A percentile compares a stretch with the other conserved stretches of the same genome.
phyloP scores from a whole-genome alignment of 2,888 invertebrate genomes.

The Ennomos quercinarius region DNA sequence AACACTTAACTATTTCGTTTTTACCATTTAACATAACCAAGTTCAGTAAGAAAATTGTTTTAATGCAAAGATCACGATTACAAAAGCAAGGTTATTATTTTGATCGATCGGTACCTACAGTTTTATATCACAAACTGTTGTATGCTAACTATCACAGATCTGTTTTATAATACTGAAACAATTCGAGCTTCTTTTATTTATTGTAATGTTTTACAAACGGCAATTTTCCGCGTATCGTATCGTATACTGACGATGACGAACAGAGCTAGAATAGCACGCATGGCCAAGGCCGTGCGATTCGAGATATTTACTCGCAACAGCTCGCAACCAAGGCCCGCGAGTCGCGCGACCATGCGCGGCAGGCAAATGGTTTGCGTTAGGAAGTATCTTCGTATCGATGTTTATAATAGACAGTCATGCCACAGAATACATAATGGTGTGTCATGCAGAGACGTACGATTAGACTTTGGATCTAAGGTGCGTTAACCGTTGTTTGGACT shows the following conservation, averaged over 20 bases:
- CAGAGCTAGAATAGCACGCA: conserved; percentile 42
- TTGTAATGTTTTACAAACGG: background rate
- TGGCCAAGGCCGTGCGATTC: conserved; percentile 42
- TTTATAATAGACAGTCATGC: conserved; percentile 10
- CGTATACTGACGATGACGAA: conserved; percentile 33
- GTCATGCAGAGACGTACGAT: background rate
- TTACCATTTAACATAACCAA: conserved; percentile 4
- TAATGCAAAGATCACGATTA: conserved; percentile 15
- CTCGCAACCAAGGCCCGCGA: background rate
- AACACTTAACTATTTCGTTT: conserved; percentile 5
- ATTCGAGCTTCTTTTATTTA: background rate
- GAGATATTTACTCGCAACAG: conserved; percentile 16
- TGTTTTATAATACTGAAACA: too few relatives aligned
- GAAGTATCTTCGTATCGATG: conserved; percentile 1
- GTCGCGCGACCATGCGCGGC: background rate
- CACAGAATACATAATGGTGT: conserved; percentile 1
- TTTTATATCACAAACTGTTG: background rate
- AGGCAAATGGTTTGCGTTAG: conserved; percentile 4
- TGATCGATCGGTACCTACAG: background rate
- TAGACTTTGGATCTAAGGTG: conserved; percentile 17
- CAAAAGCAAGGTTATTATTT: too few relatives aligned
- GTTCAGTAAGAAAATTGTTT: conserved; percentile 5
- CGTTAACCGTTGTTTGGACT: conserved; percentile 6
- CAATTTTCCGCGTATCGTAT: conserved; percentile 31
- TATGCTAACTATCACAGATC: too few relatives aligned